Evolutionary conservation across 1,140 invertebrate genomes (phyloP), one percentile per base, ranked within the genome.

Genomic region (Caerostris darwini): DNA sequence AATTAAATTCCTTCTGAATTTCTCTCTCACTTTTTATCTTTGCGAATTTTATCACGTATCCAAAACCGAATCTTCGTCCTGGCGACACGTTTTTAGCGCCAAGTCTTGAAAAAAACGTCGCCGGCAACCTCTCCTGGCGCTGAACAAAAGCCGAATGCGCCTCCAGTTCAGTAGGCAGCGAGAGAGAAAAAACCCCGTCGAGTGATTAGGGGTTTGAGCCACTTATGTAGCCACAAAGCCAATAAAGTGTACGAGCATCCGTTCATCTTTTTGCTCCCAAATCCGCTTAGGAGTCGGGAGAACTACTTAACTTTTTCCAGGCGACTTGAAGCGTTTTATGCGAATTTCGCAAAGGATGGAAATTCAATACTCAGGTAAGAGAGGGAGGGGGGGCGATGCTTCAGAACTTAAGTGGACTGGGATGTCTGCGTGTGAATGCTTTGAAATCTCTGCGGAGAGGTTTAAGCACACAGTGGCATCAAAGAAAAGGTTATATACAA

Each of bases 251-350:
- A 53, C 64, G 5, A 90, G 88, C 88, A 90, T 71, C 88, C 88
- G 88, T 71, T 88, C 88, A n/a, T 88, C 19, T 54, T 85, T 85
- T 81, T 34, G 71, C 50, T 19, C 59, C 86, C 59, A 69, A 90
- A 90, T 90, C 88, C 69, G 88, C 88, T 90, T 90, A 90, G 86
- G 17, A 50, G 17, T 56, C 56, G n/a, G 34, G 57, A 17, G 61
- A 88, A 77, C 64, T 90, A 90, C 88, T 90, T 90, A 90, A 90
- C 88, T 90, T 88, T 88, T 88, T 57, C 67, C 64, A 71, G 58
- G 56, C 56, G 86, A 61, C 86, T 67, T 64, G 86, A 88, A 90
- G 57, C 88, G 88, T 90, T 90, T 90, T 69, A 90, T 90, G 19
- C 57, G 17, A 90, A 77, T 69, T 77, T 90, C 88, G 77, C 69